Conservation (phyloP, 1,140 invertebrate species). For the Andrena cerasifolii region DNA sequence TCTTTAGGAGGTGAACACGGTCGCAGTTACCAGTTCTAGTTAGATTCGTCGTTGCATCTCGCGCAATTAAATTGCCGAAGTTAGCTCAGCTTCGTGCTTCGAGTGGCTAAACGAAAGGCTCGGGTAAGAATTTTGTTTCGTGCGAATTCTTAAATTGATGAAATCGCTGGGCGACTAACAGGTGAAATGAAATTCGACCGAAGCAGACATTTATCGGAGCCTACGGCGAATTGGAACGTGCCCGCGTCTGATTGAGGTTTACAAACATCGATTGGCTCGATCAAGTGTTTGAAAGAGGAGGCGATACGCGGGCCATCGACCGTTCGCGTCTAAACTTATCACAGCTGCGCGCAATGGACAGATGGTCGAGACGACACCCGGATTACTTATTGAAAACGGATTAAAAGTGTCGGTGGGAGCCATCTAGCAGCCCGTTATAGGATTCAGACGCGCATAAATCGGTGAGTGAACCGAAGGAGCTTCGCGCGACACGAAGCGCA, state of each 20-base stretch:
- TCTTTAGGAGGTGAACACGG: too few relatives aligned
- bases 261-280: conserved; percentile 5
- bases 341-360: conserved; percentile 13
- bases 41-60: too few relatives aligned
- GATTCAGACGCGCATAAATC: conserved; percentile 37
- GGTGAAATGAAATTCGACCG: too few relatives aligned
- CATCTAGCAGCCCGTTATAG: conserved; percentile 6
- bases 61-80: too few relatives aligned
- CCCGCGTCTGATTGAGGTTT: background rate
- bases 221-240: background rate
- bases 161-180: too few relatives aligned
- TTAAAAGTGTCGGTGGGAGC: conserved; percentile 41
- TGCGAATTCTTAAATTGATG: too few relatives aligned
- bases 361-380: conserved; percentile 21
- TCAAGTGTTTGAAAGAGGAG: conserved; percentile 20
- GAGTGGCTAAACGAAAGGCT: too few relatives aligned
- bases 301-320: conserved; percentile 29
- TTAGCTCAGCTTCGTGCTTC: too few relatives aligned
- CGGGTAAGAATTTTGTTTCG: too few relatives aligned
- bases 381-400: conserved; percentile 59
- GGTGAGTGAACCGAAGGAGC: conserved; percentile 22
- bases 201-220: background rate
- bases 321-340: conserved; percentile 36
- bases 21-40: too few relatives aligned
- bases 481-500: background rate